Evolutionary conservation across 2,888 invertebrate species (phyloP), one percentile per base, ranked within the genome.

Genomic region (Pseudococcus longispinus): DNA sequence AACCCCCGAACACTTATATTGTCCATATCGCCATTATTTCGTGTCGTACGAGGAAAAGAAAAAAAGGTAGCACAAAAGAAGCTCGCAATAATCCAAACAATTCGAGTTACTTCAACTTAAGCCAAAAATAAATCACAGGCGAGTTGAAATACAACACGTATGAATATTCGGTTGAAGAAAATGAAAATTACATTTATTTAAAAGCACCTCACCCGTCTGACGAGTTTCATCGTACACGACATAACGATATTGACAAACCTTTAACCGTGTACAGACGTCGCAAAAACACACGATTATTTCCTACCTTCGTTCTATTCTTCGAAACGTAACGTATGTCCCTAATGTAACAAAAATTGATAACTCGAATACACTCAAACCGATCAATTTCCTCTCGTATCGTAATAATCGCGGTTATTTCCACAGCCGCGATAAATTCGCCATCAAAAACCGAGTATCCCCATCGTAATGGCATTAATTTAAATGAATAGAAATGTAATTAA

Each of bases 141-240:
- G 60, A 60, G 23, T 9, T 60, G 15, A 23, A 60, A 60, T 29
- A 70, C 32, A 29, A 70, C 18, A 13, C 29, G 29, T 70, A 70
- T 70, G 70, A 70, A 70, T 70, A 70, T 70, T 70, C 70, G 29
- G 18, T 29, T 13, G 70, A 70, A 70, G 15, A 70, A 70, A 70
- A 70, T 70, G 29, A 70, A 70, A 70, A 70, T 70, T 70, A 70
- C 60, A 60, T 60, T 60, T 60, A 60, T 60, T 60, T 60, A 29
- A 29, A 70, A 29, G 70, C 29, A 70, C 70, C 70, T 70, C 29
- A 15, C 29, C 32, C 18, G 29, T 29, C 70, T 70, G 29, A 70
- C 26, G 29, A 29, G 29, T 70, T 70, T 4, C 70, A 15, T 6
- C 23, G 15, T 60, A 51, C 11, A 26, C 65, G 29, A 70, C 29